A percentile compares a stretch with the other conserved stretches of the same genome.
Conservation (phyloP, 2,888 invertebrate genomes). For the Crocallis elinguaria region DNA sequence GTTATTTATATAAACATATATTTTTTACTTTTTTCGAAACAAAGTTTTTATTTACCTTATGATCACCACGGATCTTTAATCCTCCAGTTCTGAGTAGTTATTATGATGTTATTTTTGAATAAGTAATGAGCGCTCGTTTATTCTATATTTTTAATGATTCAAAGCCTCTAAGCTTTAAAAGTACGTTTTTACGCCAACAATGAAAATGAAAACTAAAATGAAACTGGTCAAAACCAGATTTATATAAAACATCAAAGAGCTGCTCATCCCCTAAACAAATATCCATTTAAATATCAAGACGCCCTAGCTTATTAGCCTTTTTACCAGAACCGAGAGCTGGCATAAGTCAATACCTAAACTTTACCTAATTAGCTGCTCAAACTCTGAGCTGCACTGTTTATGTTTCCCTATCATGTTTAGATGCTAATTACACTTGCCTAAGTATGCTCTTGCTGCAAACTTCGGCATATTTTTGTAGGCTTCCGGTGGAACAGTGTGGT, state of each 20-base stretch:
- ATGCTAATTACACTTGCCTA: conserved; percentile 53
- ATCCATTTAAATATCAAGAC: conserved; percentile 6
- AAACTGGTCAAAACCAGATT: no score
- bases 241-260: neutral
- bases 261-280: conserved; percentile 20
- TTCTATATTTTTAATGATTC: no score
- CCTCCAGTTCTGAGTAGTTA: no score
- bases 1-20: no score
- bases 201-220: no score
- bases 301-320: conserved; percentile 9
- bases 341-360: conserved; percentile 62
- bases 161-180: no score
- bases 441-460: conserved; percentile 27
- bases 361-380: conserved; percentile 55
- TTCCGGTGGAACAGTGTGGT: conserved; percentile 9
- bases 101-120: no score
- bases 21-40: no score
- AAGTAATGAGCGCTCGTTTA: no score
- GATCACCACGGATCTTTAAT: no score
- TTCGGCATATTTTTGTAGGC: conserved; percentile 24
- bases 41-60: no score
- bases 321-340: conserved; percentile 33
- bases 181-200: no score
- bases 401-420: conserved; percentile 54
- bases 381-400: conserved; percentile 45